Evolutionary conservation across 2,888 invertebrate genomes (phyloP), one percentile per base, ranked within the genome.

Genomic region (Patella caerulea): DNA sequence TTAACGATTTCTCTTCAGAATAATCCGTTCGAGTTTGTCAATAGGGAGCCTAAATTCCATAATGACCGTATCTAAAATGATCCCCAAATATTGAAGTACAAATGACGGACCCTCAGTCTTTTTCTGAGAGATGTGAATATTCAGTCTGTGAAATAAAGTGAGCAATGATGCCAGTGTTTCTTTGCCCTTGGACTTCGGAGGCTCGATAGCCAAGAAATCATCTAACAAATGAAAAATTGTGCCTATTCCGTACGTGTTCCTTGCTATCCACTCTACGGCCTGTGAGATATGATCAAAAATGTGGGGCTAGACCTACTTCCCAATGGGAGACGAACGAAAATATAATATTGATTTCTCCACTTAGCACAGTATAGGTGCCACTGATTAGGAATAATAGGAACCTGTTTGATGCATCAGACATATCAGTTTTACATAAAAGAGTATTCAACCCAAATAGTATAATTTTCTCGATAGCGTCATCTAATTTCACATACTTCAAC

Each of bases 141-240:
- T 76, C 14, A 76, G 34, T 15, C 65, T 65, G 15, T 71, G 24
- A 24, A 79, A 79, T 9, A 79, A 4, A 34, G 12, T 24, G 7
- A 56, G 19, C 69, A 76, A 45, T 52, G 53, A n/a, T 19, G 52
- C 59, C 72, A 75, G 72, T 3, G 78, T 75, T 52, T 72, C 34
- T n/a, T 70, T 45, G 0, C 71, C 70, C n/a, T 70, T 56, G 17
- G 56, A n/a, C 17, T 70, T 11, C 1, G 78, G 72, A 19, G 17
- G 55, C 56, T 78, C 76, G 54, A 76, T 69, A 45, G 78, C 75
- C 24, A 80, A 17, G 53, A 78, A 80, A 15, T 80, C 80, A 73
- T 80, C 80, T 17, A 80, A 52, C 12, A 80, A 52, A 73, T 78
- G 78, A 2, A 78, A 59, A 52, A 77, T 73, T 34, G 73, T 45